Percentiles rank a stretch among this genome's conserved stretches.
Conservation (phyloP, 2,888 invertebrate genomes). For the Tetragnatha montana region DNA sequence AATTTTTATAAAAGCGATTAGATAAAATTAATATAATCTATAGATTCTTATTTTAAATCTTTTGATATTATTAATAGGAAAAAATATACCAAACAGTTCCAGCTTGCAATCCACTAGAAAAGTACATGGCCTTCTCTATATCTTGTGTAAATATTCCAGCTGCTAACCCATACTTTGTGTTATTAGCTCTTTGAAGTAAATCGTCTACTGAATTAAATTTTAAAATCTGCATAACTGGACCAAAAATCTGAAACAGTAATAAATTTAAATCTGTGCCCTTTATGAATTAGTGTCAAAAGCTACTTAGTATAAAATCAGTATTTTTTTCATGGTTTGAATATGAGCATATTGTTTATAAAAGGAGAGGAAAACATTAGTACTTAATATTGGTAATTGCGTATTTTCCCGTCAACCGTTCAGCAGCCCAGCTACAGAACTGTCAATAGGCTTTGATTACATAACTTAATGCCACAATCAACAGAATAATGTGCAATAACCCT, state of each 20-base stretch:
- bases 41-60: no score
- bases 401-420: no score
- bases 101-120: constrained; percentile 85
- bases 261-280: not conserved
- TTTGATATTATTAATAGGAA: constrained; percentile 4
- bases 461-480: no score
- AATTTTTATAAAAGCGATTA: not conserved
- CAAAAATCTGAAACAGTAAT: constrained; percentile 83
- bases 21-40: not conserved
- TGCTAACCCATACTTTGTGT: constrained; percentile 87
- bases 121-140: constrained; percentile 85
- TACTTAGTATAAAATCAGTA: no score
- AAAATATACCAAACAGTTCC: constrained; percentile 86
- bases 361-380: no score
- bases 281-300: no score
- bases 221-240: constrained; percentile 90
- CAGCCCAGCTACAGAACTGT: no score
- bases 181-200: constrained; percentile 88
- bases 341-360: no score
- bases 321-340: no score
- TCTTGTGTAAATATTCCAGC: constrained; percentile 88
- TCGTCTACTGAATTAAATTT: constrained; percentile 87
- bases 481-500: no score
- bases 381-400: no score
- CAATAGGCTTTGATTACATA: no score